Base-by-base conservation (phyloP, 1,140 invertebrate species). In the Lethrus apterus region DNA sequence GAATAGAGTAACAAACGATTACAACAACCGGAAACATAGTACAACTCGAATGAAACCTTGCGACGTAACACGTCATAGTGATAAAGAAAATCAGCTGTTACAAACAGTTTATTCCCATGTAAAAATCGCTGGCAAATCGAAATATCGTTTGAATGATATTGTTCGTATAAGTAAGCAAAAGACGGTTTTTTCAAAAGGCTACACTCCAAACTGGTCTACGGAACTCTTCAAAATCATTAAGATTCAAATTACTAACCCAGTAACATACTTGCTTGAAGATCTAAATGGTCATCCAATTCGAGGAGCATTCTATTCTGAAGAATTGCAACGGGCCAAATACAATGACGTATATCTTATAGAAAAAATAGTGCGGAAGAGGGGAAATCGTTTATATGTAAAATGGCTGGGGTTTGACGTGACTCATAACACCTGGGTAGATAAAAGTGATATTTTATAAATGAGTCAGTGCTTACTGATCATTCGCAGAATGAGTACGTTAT, bases 11-110 rank as follows among this genome's bases (percentile, higher is more conserved):
- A 52, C 68, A 11, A 10, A 58, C n/a, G 41, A 55, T 19, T 73
- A 73, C 47, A 73, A 74, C 57, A 58, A 64, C 38, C 60, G 51
- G 19, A 50, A 46, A 38, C 70, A 73, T 64, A 30, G 63, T 29
- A 68, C 60, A 9, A 71, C 70, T 13, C 55, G 57, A 56, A 63
- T 62, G 49, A 55, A 49, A 32, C 70, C 70, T 13, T 48, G 52
- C 26, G 42, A 64, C 17, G 64, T 68, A 4, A 62, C 40, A 46
- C n/a, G n/a, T n/a, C n/a, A n/a, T n/a, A n/a, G n/a, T n/a, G 11
- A 40, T 7, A 64, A 68, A 51, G 41, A 24, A 31, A 34, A 34
- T 29, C 10, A 42, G 33, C 38, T 21, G 13, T 38, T 38, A 50
- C 20, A 42, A 14, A 13, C 43, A 10, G 62, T 67, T 53, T 33